A percentile compares a stretch with the other conserved stretches of the same genome.
Conservation (phyloP, 2,797 vertebrate species). For the Pangasius krempfi region DNA sequence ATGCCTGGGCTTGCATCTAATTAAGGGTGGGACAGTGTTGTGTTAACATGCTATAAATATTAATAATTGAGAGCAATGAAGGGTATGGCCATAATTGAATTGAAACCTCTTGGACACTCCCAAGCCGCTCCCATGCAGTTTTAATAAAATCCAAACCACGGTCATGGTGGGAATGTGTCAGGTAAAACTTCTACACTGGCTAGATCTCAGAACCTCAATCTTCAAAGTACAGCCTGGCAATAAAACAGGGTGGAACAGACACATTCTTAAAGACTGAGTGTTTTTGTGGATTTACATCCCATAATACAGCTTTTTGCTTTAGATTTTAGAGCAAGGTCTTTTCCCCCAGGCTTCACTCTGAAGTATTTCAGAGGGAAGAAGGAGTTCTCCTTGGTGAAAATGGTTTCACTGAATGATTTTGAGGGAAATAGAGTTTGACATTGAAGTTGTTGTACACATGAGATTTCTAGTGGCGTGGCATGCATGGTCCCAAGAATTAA, state of each 20-base stretch:
- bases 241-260: conserved; percentile 70
- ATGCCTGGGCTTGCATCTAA: conserved; percentile 43
- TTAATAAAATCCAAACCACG: conserved; percentile 62
- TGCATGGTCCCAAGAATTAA: conserved; percentile 60
- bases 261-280: conserved; percentile 68
- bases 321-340: conserved; percentile 59
- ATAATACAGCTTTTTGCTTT: conserved; percentile 65
- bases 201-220: conserved; percentile 60
- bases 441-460: conserved; percentile 58
- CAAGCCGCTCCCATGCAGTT: conserved; percentile 52
- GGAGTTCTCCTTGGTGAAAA: conserved; percentile 56
- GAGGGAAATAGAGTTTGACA: conserved; percentile 64
- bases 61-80: conserved; percentile 62
- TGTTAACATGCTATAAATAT: conserved; percentile 63
- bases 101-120: conserved; percentile 60
- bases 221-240: conserved; percentile 61
- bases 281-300: conserved; percentile 67
- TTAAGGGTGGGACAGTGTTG: conserved; percentile 48
- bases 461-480: conserved; percentile 61
- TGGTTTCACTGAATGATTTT: conserved; percentile 56
- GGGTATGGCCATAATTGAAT: conserved; percentile 54
- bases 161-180: conserved; percentile 63
- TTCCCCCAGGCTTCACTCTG: conserved; percentile 55
- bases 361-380: conserved; percentile 56
- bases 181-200: conserved; percentile 64